Base-by-base conservation (phyloP, 2,797 vertebrate species). In the Liparis tanakae region DNA sequence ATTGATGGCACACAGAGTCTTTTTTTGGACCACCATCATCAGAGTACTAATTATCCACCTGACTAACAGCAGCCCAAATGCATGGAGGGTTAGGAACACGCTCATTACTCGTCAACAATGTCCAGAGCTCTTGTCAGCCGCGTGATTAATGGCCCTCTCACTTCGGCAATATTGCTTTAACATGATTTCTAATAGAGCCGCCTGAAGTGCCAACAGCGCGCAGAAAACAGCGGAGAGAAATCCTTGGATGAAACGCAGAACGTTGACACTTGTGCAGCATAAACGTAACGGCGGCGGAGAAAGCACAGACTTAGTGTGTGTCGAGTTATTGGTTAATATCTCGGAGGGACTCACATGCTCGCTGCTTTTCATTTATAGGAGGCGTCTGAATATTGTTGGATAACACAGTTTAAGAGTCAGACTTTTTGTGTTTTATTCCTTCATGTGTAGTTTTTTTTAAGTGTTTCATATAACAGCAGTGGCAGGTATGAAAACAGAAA, bases 61-160 rank as follows among this genome's bases (percentile, higher is more conserved):
- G 85, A 83, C 80, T 67, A 83, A 65, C 80, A 83, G 85, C 87
- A 87, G 84, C 85, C 78, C 76, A 61, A 72, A 73, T 61, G 77
- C 63, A 89, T 87, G 84, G 89, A 85, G 77, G 84, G 84, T 90
- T 87, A 89, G 43, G 75, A 87, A 88, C 84, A 69, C 81, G 30
- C 73, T 89, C 88, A 86, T 90, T 93, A 87, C 55, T 85, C 34
- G 67, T 87, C 89, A 91, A 92, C 83, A 84, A 71, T 88, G 82
- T 93, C 91, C 92, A 94, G 89, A 91, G 55, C 84, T 65, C 74
- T 60, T 88, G 89, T 92, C 91, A 92, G 37, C 36, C 77, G 75
- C 70, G 81, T 94, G 92, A 93, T 93, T 93, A 91, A 93, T 93
- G 91, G 85, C 51, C 80, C 60, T 85, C 80, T 78, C 83, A 72